Base-by-base conservation (phyloP, 2,888 invertebrate species). In the Pristionchus mayeri region DNA sequence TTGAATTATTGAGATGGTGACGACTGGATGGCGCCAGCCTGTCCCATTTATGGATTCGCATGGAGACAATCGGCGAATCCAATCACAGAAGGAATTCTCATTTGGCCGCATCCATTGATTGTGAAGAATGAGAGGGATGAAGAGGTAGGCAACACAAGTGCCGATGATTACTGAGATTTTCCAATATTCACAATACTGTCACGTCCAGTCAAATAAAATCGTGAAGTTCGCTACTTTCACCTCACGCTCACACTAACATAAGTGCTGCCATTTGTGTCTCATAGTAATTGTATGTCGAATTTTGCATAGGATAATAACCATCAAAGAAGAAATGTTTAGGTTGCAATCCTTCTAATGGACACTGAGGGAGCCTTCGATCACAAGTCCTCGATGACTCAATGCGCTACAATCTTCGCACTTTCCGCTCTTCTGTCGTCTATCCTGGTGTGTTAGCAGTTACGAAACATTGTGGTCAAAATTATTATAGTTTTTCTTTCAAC, bases 301-400 rank as follows among this genome's bases (percentile, higher is more conserved):
- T n/a, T n/a, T n/a, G n/a, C n/a, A n/a, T n/a, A n/a, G n/a, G n/a
- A n/a, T n/a, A n/a, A n/a, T n/a, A n/a, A n/a, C n/a, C 21, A 16
- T 18, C 13, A 18, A 52, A 7, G 24, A 67, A 7, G 6, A 3
- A 30, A 67, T n/a, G 37, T 21, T 13, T 40, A 71, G 71, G 21
- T 71, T 0, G 71, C 71, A 9, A 44, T 71, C 4, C 40, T 71
- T 40, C 71, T 71, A 1, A 71, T 71, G 71, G 71, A 71, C 30
- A 71, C 71, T n/a, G 71, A 71, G 24, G 71, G 71, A 4, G 71
- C 71, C 18, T 71, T 71, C 71, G 71, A 71, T 21, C n/a, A n/a
- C 44, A 40, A 40, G 11, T 71, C 71, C 0, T 40, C 71, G 7
- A 24, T 71, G 24, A 40, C 4, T 9, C 71, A 71, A n/a, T 71